These are phyloP conservation scores for Molossus alvarezi DNA, from an alignment of 2,797 vertebrate species.

Conservation along the genomic window DNA sequence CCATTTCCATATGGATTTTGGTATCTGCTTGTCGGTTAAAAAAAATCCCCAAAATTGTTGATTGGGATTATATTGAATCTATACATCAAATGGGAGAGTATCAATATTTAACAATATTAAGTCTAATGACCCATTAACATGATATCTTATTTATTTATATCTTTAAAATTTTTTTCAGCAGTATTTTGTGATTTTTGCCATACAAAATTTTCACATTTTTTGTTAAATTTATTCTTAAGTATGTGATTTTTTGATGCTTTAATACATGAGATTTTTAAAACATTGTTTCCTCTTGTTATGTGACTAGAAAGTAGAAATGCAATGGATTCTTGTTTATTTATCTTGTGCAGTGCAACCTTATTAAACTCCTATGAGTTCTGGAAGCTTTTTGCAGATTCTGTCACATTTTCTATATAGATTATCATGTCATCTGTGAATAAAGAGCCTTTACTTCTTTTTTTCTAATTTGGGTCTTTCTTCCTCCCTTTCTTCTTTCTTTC, in stretches of 20 bases:
- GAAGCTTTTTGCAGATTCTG: neutral
- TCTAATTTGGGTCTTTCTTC: neutral
- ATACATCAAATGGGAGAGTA: neutral
- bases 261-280: neutral
- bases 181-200: neutral
- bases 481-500: neutral
- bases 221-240: neutral
- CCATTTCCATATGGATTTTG: neutral
- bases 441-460: neutral
- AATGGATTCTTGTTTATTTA: neutral
- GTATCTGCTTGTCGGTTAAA: slow-evolving; percentile 3
- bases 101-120: neutral
- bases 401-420: neutral
- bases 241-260: neutral
- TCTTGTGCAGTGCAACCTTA: neutral
- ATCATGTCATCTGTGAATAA: neutral
- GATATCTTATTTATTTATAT: neutral
- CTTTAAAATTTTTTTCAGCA: slow-evolving; percentile 17
- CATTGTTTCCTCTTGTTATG: neutral
- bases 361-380: neutral
- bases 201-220: neutral
- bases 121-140: neutral
- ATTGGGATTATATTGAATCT: neutral
- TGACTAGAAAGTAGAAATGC: neutral
- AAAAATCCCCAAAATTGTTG: neutral